Base-by-base conservation (phyloP, 92 coral and sea anemone species). In the Metridium senile region DNA sequence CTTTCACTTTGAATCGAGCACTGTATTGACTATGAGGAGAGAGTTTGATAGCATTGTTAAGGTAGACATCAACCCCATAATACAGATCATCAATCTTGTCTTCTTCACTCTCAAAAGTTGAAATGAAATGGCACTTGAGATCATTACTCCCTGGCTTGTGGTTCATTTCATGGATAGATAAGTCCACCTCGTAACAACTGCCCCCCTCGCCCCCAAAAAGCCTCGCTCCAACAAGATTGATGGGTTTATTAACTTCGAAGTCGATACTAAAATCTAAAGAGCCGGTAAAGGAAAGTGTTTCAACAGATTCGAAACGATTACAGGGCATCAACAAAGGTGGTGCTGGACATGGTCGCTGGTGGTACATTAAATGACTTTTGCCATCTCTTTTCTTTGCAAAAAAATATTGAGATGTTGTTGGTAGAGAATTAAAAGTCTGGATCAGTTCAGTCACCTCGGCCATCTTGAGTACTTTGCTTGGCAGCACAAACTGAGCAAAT, bases 401-500 rank as follows among this genome's bases (percentile, higher is more conserved):
- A 54, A 54, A 54, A 20, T 9, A 3, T 54, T 19, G 59, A 9
- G 59, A 9, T 16, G 17, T 19, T 54, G 59, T 16, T 10, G 9
- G 23, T 9, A 54, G 2, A 54, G 59, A 54, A 54, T 16, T 54
- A 20, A 54, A 54, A 54, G 17, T 9, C 17, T 54, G 16, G 9
- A 54, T 2, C n/a, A 54, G 3, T 54, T 54, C 59, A 16, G 59
- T 54, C 3, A 54, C 59, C 17, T 54, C 59, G 23, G 4, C 21
- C 59, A 54, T 49, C 16, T 58, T 47, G 1, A 73, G 74, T 18
- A 81, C 54, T 1, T 56, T 54, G 33, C 21, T 18, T 62, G 63
- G 72, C 20, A 64, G 53, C 11, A 74, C 85, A 33, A 47, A 31
- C 3, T 46, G 17, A 0, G 51, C 79, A 31, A 86, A 86, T 29